phyloP scores from a whole-genome alignment of 2,113 vertebrate genomes.

The Spilogale gracilis region DNA sequence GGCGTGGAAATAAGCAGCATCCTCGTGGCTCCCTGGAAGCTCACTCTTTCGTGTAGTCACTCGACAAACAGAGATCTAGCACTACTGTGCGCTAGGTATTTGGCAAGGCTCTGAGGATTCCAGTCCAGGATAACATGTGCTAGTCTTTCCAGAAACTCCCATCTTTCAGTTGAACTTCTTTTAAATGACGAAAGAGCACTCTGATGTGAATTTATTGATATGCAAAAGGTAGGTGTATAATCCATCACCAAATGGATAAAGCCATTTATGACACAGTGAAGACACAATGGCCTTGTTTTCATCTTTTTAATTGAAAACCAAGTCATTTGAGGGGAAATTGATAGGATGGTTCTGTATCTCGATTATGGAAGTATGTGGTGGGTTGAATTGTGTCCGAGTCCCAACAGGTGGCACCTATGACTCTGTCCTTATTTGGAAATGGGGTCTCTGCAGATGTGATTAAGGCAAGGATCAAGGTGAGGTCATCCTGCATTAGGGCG shows the following conservation, averaged over 20 bases:
- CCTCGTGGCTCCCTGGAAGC: background rate
- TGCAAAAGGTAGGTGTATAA: background rate
- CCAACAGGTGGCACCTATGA: fast-evolving
- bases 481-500: background rate
- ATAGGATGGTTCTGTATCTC: background rate
- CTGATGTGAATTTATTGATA: background rate
- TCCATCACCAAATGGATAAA: background rate
- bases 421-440: background rate
- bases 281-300: fast-evolving
- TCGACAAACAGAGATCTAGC: background rate
- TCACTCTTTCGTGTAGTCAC: background rate
- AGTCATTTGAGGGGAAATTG: too few species aligned
- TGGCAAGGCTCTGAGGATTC: background rate
- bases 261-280: background rate
- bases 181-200: too few species aligned
- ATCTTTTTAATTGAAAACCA: background rate
- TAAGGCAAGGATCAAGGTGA: background rate
- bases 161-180: background rate
- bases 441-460: background rate
- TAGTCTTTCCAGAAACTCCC: background rate
- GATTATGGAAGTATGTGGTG: background rate
- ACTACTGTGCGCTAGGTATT: fast-evolving
- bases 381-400: background rate
- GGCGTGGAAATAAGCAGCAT: background rate
- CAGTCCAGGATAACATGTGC: fast-evolving